Evolutionary conservation across 2,888 invertebrate genomes (phyloP), one percentile per base, ranked within the genome.

Genomic region (Amiota minor): DNA sequence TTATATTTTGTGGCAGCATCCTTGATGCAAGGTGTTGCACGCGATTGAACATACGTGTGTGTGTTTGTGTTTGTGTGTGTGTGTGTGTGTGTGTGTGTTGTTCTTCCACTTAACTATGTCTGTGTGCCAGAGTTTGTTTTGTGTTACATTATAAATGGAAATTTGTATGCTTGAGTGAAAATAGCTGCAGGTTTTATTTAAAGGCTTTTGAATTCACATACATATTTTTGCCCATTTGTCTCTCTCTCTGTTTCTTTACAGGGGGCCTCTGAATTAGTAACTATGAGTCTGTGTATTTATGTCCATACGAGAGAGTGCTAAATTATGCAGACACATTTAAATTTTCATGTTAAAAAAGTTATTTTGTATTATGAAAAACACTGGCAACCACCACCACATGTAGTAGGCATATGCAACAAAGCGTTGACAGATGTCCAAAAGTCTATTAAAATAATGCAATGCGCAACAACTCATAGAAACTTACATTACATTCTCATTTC

Each of bases 101-200:
- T 35, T 35, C 35, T 35, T 35, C 35, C 35, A 35, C 53, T 59
- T 11, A 59, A 20, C 65, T 65, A 1, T 18, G 23, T 59, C 12
- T 18, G 59, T 59, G 18, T 35, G 35, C 45, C 11, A 23, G 47
- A 53, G 50, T 68, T 68, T 50, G 35, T 68, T 23, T 49, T 72
- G 76, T 74, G 70, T 67, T 79, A 74, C 75, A 79, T 80, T 81
- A 79, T 79, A 81, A 79, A 79, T 77, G 79, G 55, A 79, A 81
- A 79, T 81, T 79, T 81, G 79, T 81, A 74, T 77, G 70, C 79
- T 77, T 49, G 71, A 77, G 76, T 72, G 50, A 77, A 79, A 81
- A 79, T 79, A 75, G 76, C 79, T 77, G 69, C 75, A 76, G 75
- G 81, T 74, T 64, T 74, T 62, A 74, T 76, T 81, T 74, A 75